These are phyloP conservation scores for Metridium senile DNA, from an alignment of 92 coral and sea anemone species.

Conservation along the genomic window DNA sequence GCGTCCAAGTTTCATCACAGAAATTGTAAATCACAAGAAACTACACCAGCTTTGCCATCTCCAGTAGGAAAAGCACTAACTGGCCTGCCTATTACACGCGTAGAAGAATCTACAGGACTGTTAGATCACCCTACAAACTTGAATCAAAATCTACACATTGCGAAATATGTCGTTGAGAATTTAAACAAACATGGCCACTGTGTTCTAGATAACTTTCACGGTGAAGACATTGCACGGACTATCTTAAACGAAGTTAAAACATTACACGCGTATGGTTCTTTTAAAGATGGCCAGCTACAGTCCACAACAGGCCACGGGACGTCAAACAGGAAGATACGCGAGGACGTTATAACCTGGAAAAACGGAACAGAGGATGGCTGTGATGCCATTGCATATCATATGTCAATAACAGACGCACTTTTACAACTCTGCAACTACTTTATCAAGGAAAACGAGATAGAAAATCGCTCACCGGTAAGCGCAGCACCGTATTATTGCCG, in stretches of 20 bases:
- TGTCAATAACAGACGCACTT: conserved; percentile 69
- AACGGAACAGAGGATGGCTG: conserved; percentile 64
- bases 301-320: conserved; percentile 61
- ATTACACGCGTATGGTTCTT: conserved; percentile 55
- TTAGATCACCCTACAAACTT: conserved; percentile 11
- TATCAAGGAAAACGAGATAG: conserved; percentile 59
- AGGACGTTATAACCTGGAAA: conserved; percentile 86
- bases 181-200: conserved; percentile 67
- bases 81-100: not conserved
- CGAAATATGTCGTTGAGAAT: conserved; percentile 47
- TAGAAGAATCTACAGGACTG: not conserved
- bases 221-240: conserved; percentile 47
- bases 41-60: conserved; percentile 1
- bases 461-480: conserved; percentile 66
- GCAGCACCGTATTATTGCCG: not conserved
- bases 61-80: conserved; percentile 8
- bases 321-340: conserved; percentile 71
- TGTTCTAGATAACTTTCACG: conserved; percentile 80
- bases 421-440: conserved; percentile 60
- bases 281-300: conserved; percentile 83
- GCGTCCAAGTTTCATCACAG: conserved; percentile 38
- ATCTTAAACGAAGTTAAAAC: conserved; percentile 73
- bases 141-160: conserved; percentile 36
- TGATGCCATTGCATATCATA: conserved; percentile 59
- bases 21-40: not conserved